A percentile compares a stretch with the other conserved stretches of the same genome.
Evolutionary conservation across 2,797 vertebrate genomes (phyloP).

Genomic region (Anas bernieri): DNA sequence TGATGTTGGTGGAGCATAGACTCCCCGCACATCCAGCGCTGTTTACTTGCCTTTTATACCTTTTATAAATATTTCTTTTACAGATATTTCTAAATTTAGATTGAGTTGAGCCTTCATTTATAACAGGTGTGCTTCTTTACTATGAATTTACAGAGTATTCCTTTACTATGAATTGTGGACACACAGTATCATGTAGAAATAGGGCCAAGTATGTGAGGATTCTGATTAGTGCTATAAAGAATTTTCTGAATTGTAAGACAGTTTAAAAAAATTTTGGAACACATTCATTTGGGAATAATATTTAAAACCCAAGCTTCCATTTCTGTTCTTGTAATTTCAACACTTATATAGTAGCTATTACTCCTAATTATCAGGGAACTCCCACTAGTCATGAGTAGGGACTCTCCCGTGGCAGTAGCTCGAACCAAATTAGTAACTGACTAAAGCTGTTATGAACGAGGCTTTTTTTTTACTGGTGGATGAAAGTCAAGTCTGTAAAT

Average conservation of each 20-base stretch:
- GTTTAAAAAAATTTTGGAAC: background rate
- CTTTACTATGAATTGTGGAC: background rate
- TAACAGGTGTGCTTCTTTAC: background rate
- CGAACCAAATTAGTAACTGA: background rate
- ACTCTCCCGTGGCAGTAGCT: background rate
- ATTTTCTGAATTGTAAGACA: background rate
- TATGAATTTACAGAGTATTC: background rate
- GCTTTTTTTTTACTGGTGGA: background rate
- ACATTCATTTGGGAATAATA: background rate
- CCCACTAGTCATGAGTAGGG: background rate
- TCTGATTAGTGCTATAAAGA: background rate
- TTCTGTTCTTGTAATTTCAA: background rate
- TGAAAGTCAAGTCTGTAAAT: background rate
- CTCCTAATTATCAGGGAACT: slow-evolving; percentile 21
- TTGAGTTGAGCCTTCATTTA: no score
- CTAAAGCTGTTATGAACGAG: background rate
- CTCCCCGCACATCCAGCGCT: no score
- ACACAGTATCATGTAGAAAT: background rate
- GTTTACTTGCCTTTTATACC: no score
- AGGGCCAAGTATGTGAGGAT: background rate
- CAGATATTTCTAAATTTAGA: no score
- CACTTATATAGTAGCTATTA: background rate
- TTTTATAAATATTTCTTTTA: no score
- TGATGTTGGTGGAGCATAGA: no score
- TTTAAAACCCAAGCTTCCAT: background rate